These are phyloP conservation scores for Sebastes steindachneri DNA, from an alignment of 2,797 vertebrate species.

Conservation along the genomic window DNA sequence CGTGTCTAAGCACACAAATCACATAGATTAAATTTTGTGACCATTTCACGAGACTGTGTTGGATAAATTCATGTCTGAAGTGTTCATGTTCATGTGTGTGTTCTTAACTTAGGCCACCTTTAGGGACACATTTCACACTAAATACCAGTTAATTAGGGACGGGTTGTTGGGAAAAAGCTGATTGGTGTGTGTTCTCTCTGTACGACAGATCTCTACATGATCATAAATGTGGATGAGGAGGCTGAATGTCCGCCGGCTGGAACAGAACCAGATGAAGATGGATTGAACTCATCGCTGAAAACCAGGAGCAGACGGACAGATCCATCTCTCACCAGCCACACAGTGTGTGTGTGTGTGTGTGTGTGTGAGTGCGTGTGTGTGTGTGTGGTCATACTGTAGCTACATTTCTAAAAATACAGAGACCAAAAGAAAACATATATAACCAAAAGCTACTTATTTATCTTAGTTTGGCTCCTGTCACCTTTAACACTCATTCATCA, in stretches of 20 bases:
- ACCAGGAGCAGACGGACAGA: not conserved
- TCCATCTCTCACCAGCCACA: not conserved
- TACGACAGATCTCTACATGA: conserved; percentile 9
- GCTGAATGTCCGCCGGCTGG: not conserved
- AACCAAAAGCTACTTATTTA: not conserved
- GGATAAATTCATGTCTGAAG: too few species aligned
- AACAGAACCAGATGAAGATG: conserved; percentile 32
- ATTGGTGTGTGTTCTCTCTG: not conserved
- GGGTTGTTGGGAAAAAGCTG: too few species aligned
- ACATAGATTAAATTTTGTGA: too few species aligned
- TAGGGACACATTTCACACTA: not conserved
- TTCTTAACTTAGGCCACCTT: not conserved
- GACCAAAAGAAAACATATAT: not conserved
- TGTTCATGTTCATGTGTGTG: not conserved
- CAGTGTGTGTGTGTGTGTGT: not conserved
- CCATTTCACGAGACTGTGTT: too few species aligned
- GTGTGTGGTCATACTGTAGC: not conserved
- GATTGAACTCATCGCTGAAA: conserved; percentile 31
- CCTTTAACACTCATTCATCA: not conserved
- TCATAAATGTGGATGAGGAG: conserved; percentile 34
- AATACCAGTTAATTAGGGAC: not conserved
- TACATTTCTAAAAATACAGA: not conserved
- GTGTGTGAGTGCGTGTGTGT: not conserved
- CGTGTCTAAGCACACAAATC: too few species aligned
- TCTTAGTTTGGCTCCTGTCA: conserved; percentile 9